Percentiles rank a stretch among this genome's conserved stretches.
Evolutionary conservation across 2,113 vertebrate genomes (phyloP).

Genomic region (Raphicerus campestris): DNA sequence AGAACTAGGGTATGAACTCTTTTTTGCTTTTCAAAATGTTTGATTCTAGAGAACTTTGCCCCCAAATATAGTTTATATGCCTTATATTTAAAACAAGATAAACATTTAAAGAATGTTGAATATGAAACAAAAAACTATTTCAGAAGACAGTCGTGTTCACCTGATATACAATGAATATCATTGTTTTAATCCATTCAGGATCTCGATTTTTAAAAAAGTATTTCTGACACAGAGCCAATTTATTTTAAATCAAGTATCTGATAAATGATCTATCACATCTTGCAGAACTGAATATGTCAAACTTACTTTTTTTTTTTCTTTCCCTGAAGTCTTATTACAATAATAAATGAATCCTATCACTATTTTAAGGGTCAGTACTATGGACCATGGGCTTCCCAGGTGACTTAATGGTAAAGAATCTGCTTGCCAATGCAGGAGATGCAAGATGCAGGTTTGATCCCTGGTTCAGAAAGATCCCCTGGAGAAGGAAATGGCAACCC

Average conservation of each 20-base stretch:
- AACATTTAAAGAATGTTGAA: not conserved
- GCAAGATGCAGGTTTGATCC: rapidly evolving
- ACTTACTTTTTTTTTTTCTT: not conserved
- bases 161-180: not conserved
- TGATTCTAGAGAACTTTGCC: not conserved
- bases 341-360: not conserved
- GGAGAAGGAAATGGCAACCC: not conserved
- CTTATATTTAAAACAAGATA: not conserved
- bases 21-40: not conserved
- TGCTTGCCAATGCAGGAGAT: not conserved
- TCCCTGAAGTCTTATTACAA: not conserved
- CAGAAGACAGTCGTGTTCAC: not conserved
- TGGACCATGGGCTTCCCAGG: not conserved
- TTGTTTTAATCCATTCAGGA: not conserved
- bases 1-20: not conserved
- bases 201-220: not conserved
- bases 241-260: not conserved
- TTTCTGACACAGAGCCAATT: not conserved
- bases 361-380: not conserved
- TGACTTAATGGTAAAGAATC: not conserved
- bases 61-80: not conserved
- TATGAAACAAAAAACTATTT: not conserved
- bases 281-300: not conserved
- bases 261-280: not conserved
- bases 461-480: not conserved